These are phyloP conservation scores for Anolis carolinensis DNA, from an alignment of 2,113 vertebrate genomes.

Conservation along the genomic window DNA sequence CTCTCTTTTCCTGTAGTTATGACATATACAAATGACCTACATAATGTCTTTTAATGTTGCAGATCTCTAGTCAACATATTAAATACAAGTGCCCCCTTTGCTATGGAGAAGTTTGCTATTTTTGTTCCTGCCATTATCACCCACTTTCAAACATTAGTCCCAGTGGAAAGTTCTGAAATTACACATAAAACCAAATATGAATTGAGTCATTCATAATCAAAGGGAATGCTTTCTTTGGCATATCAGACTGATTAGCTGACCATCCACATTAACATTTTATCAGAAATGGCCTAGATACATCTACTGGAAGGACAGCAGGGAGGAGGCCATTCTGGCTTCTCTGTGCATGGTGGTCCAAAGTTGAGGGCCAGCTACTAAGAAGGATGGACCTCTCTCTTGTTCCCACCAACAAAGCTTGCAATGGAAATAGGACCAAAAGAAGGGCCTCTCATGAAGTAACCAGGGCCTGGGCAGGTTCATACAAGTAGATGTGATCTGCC, in stretches of 20 bases:
- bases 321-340: no score
- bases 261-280: accelerated
- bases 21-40: background rate
- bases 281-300: background rate
- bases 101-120: background rate
- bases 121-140: constrained; percentile 4
- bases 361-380: no score
- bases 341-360: no score
- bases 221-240: background rate
- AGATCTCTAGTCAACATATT: background rate
- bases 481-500: no score
- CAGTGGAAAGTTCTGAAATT: background rate
- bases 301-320: background rate
- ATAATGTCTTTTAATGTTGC: background rate
- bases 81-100: accelerated
- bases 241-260: background rate
- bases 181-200: background rate
- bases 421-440: no score
- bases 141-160: constrained; percentile 30
- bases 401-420: no score
- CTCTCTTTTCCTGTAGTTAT: background rate
- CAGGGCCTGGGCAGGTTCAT: no score
- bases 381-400: no score
- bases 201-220: background rate
- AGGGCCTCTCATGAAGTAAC: no score